Percentiles rank a stretch among this genome's conserved stretches.
Conservation (phyloP, 2,113 vertebrate species). For the Alligator mississippiensis region DNA sequence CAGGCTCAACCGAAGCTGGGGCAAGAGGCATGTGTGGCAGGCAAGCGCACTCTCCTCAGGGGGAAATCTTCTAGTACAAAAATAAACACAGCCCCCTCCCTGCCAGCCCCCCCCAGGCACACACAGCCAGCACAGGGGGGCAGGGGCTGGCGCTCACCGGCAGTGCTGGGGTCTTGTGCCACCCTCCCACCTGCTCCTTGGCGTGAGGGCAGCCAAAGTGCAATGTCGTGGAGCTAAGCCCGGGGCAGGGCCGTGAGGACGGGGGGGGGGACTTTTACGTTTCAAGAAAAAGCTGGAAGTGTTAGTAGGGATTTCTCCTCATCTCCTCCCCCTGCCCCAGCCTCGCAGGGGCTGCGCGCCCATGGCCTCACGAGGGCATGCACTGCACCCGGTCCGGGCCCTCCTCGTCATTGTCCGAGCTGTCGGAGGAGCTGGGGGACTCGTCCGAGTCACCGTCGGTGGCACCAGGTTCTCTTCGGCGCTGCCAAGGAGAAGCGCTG, state of each 20-base stretch:
- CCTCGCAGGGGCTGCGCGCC: background rate
- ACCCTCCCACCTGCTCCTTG: slow-evolving; percentile 18
- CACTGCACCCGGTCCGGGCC: slow-evolving; percentile 94
- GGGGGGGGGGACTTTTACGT: background rate
- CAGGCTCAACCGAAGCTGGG: background rate
- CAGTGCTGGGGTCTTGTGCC: background rate
- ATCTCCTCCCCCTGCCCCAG: background rate
- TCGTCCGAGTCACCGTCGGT: slow-evolving; percentile 89
- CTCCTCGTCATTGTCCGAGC: slow-evolving; percentile 91
- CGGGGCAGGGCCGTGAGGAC: background rate
- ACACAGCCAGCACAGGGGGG: background rate
- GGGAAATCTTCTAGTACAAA: background rate
- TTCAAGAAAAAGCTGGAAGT: slow-evolving; percentile 50
- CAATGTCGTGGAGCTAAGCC: slow-evolving; percentile 40
- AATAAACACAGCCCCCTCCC: background rate
- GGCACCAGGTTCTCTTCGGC: slow-evolving; percentile 80
- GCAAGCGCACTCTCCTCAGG: background rate
- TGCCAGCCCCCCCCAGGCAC: background rate
- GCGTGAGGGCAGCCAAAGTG: slow-evolving; percentile 60
- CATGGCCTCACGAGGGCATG: slow-evolving; percentile 90
- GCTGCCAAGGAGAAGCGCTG: slow-evolving; percentile 63
- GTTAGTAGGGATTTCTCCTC: background rate
- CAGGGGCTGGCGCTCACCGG: background rate
- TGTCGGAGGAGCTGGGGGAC: slow-evolving; percentile 91
- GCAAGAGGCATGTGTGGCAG: background rate